Evolutionary conservation across 2,888 invertebrate genomes (phyloP).

Genomic region (Lasioglossum morio): DNA sequence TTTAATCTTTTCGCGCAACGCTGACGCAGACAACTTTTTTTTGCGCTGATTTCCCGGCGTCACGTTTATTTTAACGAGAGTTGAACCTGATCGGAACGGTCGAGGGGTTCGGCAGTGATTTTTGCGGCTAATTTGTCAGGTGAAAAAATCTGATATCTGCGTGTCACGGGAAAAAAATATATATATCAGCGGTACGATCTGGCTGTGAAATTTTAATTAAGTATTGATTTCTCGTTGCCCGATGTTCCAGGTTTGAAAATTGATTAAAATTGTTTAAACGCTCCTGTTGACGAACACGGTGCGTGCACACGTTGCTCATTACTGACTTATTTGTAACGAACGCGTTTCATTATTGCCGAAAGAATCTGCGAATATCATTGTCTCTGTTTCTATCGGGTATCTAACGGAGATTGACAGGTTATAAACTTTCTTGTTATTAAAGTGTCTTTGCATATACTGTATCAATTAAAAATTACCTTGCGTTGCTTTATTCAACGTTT

Average conservation of each 20-base stretch:
- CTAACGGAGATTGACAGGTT: no score
- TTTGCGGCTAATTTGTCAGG: slow-evolving; percentile 30
- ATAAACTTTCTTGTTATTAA: no score
- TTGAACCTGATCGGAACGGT: slow-evolving; percentile 38
- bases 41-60: slow-evolving; percentile 14
- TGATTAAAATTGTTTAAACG: neutral
- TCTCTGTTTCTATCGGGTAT: neutral
- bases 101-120: slow-evolving; percentile 35
- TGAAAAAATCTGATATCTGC: slow-evolving; percentile 8
- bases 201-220: slow-evolving; percentile 18
- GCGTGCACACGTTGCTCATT: neutral
- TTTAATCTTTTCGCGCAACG: slow-evolving; percentile 32
- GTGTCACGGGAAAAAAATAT: slow-evolving; percentile 1
- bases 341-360: neutral
- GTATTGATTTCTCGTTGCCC: slow-evolving; percentile 27
- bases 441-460: no score
- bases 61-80: slow-evolving; percentile 40
- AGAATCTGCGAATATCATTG: neutral
- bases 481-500: no score
- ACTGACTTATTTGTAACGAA: neutral
- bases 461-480: no score
- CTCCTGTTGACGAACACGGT: neutral
- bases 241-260: neutral
- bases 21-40: slow-evolving; percentile 14
- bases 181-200: neutral